phyloP scores from a whole-genome alignment of 2,888 invertebrate genomes.

The Rhagonycha lutea region DNA sequence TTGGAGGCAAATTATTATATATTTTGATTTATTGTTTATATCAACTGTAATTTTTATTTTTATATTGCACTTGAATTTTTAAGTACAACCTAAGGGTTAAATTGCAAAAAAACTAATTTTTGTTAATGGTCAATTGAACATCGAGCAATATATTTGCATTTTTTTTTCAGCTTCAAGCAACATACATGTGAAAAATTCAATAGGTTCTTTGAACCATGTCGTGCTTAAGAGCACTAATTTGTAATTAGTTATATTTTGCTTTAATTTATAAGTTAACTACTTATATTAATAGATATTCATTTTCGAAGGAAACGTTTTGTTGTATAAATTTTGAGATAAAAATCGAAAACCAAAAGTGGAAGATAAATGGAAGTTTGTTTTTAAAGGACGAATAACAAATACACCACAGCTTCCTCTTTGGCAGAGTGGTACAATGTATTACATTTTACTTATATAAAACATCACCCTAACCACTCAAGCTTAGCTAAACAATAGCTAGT shows the following conservation, averaged over 20 bases:
- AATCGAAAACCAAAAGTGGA: neutral
- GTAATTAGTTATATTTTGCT: neutral
- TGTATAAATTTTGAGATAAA: neutral
- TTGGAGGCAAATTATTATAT: neutral
- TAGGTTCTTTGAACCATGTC: neutral
- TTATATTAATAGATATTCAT: neutral
- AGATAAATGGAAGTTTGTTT: neutral
- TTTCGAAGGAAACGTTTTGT: neutral
- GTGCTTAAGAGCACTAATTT: neutral
- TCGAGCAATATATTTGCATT: neutral
- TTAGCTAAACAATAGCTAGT: slow-evolving; percentile 26
- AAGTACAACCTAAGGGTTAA: neutral
- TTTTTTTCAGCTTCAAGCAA: neutral
- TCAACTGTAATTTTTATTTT: neutral
- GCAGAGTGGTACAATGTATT: slow-evolving; percentile 4
- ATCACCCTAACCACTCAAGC: slow-evolving; percentile 14
- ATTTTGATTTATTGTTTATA: neutral
- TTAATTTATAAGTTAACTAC: neutral
- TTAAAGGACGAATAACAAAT: neutral
- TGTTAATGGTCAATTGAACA: neutral
- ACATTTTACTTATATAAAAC: slow-evolving; percentile 5
- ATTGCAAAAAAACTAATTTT: neutral
- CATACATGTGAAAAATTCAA: neutral
- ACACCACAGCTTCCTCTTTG: neutral
- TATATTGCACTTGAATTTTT: neutral